Evolutionary conservation across 2,888 invertebrate species (phyloP).

Genomic region (Acanthopleura granulata): DNA sequence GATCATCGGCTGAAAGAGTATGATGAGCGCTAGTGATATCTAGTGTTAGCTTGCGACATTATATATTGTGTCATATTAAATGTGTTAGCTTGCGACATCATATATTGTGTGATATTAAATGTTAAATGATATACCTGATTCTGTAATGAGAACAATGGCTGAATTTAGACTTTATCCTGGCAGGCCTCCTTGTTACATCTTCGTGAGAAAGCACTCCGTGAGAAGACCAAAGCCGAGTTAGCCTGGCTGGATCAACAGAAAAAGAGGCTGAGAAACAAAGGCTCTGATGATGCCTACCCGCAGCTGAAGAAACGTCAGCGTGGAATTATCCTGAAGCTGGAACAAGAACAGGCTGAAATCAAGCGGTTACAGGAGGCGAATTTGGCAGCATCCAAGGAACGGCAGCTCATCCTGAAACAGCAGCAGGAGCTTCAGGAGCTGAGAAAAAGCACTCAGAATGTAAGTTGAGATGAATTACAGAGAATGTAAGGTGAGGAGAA

Average conservation of each 20-base stretch:
- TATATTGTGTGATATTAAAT: too few relatives aligned
- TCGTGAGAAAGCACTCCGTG: constrained; percentile 78
- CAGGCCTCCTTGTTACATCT: constrained; percentile 78
- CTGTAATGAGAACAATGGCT: too few relatives aligned
- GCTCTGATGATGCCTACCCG: constrained; percentile 74
- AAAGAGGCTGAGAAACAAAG: constrained; percentile 73
- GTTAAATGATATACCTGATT: too few relatives aligned
- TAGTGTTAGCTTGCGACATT: too few relatives aligned
- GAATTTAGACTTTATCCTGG: constrained; percentile 4
- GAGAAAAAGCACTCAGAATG: constrained; percentile 34
- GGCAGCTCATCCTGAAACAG: constrained; percentile 61
- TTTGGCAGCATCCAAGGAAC: constrained; percentile 57
- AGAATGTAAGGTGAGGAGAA: not conserved
- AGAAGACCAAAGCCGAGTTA: constrained; percentile 78
- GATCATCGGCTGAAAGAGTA: too few relatives aligned
- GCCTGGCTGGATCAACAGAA: constrained; percentile 79
- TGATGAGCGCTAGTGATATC: too few relatives aligned
- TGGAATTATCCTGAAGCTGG: constrained; percentile 77
- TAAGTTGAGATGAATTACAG: constrained; percentile 7
- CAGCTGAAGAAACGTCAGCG: constrained; percentile 79
- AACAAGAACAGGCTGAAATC: constrained; percentile 79
- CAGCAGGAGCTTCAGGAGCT: constrained; percentile 58
- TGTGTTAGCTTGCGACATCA: too few relatives aligned
- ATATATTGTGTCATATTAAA: too few relatives aligned
- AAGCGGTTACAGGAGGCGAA: constrained; percentile 71